Conservation (phyloP, 2,113 vertebrate genomes). For the Nycticebus coucang region DNA sequence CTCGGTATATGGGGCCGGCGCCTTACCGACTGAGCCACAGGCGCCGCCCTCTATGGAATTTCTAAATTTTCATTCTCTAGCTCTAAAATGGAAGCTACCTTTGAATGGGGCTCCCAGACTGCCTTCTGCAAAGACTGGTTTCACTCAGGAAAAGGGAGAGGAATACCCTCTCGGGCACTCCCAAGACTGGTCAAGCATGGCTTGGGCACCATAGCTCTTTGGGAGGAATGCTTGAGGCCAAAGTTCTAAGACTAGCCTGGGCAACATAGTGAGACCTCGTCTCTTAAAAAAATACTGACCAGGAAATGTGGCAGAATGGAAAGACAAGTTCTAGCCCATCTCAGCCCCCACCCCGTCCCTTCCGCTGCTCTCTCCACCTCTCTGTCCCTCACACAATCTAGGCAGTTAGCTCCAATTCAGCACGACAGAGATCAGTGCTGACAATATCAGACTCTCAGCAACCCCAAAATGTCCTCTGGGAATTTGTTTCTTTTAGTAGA, state of each 20-base stretch:
- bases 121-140: neutral
- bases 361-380: neutral
- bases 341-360: neutral
- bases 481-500: neutral
- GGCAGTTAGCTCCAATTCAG: fast-evolving
- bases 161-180: no score
- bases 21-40: no score
- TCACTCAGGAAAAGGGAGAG: neutral
- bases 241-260: no score
- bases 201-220: no score
- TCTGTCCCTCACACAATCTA: neutral
- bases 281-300: neutral
- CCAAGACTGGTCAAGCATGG: neutral
- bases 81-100: neutral
- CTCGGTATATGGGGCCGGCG: no score
- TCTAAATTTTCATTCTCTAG: neutral
- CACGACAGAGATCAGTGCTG: neutral
- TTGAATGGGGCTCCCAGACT: neutral
- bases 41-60: neutral
- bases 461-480: neutral
- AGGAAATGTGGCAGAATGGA: neutral
- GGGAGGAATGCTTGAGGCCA: no score
- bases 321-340: neutral
- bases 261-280: no score
- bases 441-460: fast-evolving